These are phyloP conservation scores for Prietella phreatophila DNA, from an alignment of 2,113 vertebrate species.

Conservation along the genomic window DNA sequence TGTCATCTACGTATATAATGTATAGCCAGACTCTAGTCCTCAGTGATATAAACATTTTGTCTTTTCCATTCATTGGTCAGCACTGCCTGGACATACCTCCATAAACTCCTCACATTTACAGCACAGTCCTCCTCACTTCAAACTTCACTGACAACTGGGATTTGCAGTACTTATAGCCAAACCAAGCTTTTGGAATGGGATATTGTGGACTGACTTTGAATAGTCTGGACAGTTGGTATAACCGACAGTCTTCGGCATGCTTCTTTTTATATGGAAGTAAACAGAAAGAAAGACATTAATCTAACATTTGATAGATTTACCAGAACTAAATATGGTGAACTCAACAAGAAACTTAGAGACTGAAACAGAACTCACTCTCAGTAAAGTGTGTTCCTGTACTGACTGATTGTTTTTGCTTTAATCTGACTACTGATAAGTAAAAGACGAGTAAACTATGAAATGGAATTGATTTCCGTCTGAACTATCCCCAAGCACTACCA, in stretches of 20 bases:
- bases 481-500: neutral
- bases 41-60: neutral
- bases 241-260: neutral
- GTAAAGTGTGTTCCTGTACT: neutral
- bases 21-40: neutral
- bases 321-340: neutral
- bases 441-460: conserved; percentile 42
- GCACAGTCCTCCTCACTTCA: neutral
- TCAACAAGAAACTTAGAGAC: neutral
- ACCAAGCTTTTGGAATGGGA: neutral
- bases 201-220: neutral
- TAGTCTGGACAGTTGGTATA: neutral
- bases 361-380: neutral
- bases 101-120: neutral
- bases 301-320: neutral
- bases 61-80: conserved; percentile 3
- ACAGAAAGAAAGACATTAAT: neutral
- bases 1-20: neutral
- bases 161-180: neutral
- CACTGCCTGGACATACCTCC: neutral
- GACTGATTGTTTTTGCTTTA: conserved; percentile 4
- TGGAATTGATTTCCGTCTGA: conserved; percentile 37
- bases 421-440: conserved; percentile 25
- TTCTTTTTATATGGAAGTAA: neutral
- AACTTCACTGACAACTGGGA: neutral